Percentiles rank a stretch among this genome's conserved stretches.
phyloP scores from a whole-genome alignment of 2,888 invertebrate species.

The Callyntrura sp. region DNA sequence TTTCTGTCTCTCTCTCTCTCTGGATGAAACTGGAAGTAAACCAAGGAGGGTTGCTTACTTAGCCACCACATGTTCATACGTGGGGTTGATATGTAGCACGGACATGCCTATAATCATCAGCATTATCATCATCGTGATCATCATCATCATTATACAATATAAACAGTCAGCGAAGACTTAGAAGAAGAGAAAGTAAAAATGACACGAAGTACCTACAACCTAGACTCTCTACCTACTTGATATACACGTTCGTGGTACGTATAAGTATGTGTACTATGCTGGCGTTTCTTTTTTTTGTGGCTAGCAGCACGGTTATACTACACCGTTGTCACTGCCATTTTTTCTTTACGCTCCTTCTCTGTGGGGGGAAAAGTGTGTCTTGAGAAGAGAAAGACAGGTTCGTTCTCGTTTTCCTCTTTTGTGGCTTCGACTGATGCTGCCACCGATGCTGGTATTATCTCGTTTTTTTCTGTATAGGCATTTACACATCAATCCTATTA shows the following conservation, averaged over 20 bases:
- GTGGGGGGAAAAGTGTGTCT: slow-evolving; percentile 39
- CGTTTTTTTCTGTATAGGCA: slow-evolving; percentile 15
- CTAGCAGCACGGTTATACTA: too few species aligned
- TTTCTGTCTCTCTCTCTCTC: too few species aligned
- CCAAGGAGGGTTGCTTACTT: slow-evolving; percentile 55
- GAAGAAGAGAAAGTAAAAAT: slow-evolving; percentile 52
- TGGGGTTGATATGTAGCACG: not conserved
- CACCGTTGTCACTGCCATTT: not conserved
- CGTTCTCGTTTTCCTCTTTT: slow-evolving; percentile 31
- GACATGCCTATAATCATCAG: slow-evolving; percentile 20
- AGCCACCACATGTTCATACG: slow-evolving; percentile 14
- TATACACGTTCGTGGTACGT: too few species aligned
- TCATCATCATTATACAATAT: slow-evolving; percentile 36
- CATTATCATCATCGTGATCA: not conserved
- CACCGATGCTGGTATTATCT: slow-evolving; percentile 31
- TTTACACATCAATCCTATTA: slow-evolving; percentile 66
- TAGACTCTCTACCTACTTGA: slow-evolving; percentile 21
- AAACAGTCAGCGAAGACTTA: slow-evolving; percentile 28
- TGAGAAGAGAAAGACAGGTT: slow-evolving; percentile 48
- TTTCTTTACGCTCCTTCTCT: not conserved
- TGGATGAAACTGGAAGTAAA: slow-evolving; percentile 71
- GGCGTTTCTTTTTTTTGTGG: too few species aligned
- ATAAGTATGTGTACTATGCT: too few species aligned
- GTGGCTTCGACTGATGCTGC: slow-evolving; percentile 13
- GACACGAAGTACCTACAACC: slow-evolving; percentile 61